Evolutionary conservation across 2,888 invertebrate species (phyloP).

Genomic region (Tenodera sinensis): DNA sequence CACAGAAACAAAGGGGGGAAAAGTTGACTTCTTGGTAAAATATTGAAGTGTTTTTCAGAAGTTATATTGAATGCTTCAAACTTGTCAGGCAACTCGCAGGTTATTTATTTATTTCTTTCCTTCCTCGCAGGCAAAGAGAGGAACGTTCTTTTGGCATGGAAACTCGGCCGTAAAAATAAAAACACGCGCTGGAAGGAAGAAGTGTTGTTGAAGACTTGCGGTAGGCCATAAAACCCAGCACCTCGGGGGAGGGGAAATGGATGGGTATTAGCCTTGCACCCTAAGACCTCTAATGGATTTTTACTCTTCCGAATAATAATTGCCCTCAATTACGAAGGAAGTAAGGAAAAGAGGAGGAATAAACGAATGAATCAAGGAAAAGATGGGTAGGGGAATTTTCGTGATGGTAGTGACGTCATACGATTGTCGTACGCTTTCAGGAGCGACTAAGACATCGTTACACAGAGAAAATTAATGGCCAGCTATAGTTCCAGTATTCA

Average conservation of each 20-base stretch:
- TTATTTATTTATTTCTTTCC: background rate
- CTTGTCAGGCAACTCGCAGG: background rate
- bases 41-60: background rate
- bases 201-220: background rate
- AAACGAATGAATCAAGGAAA: background rate
- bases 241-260: background rate
- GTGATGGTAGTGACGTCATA: background rate
- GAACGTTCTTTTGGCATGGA: background rate
- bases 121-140: background rate
- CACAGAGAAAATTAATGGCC: background rate
- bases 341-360: background rate
- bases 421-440: background rate
- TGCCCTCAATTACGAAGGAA: constrained; percentile 16
- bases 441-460: background rate
- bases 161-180: background rate
- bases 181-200: background rate
- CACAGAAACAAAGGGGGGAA: background rate
- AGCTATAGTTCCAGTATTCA: background rate
- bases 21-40: background rate
- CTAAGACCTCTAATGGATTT: constrained; percentile 21
- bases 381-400: background rate
- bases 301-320: constrained; percentile 23
- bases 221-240: background rate
- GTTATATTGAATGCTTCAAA: background rate
- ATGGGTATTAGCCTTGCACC: constrained; percentile 9